Percentiles rank a stretch among this genome's conserved stretches.
Conservation (phyloP, 2,888 invertebrate genomes). For the Hyposoter dolosus region DNA sequence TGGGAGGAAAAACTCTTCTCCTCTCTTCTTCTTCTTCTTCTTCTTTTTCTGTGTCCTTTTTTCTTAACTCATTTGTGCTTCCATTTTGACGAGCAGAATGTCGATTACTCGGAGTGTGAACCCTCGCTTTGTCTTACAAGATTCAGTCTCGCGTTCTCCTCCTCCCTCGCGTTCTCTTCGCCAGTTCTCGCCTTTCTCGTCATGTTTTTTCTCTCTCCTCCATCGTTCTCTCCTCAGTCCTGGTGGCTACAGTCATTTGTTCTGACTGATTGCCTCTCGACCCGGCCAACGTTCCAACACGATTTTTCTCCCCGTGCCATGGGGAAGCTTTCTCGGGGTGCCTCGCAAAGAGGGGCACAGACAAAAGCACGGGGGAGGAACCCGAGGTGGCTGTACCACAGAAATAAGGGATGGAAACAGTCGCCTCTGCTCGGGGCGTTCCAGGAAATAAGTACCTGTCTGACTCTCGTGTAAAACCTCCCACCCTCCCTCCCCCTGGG, state of each 20-base stretch:
- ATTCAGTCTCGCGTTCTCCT: not conserved
- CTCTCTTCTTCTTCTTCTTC: slow-evolving; percentile 1
- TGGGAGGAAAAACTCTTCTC: not conserved
- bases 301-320: slow-evolving; percentile 65
- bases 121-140: slow-evolving; percentile 54
- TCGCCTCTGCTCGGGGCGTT: slow-evolving; percentile 27
- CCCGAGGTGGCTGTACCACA: slow-evolving; percentile 28
- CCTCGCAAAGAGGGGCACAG: slow-evolving; percentile 10
- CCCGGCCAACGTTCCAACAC: slow-evolving; percentile 68
- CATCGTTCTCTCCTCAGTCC: slow-evolving; percentile 42
- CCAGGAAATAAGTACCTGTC: slow-evolving; percentile 65
- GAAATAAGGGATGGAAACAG: slow-evolving; percentile 56
- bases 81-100: slow-evolving; percentile 45
- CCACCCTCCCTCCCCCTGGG: not conserved
- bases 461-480: slow-evolving; percentile 47
- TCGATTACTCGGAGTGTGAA: slow-evolving; percentile 51
- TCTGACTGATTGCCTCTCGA: slow-evolving; percentile 77
- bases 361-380: slow-evolving; percentile 22
- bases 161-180: slow-evolving; percentile 3
- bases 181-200: not conserved
- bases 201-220: slow-evolving; percentile 23
- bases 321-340: not conserved
- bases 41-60: not conserved
- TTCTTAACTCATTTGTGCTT: slow-evolving; percentile 16
- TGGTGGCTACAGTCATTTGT: slow-evolving; percentile 74